phyloP scores from a whole-genome alignment of 1,140 invertebrate species.

The Diabrotica undecimpunctata region DNA sequence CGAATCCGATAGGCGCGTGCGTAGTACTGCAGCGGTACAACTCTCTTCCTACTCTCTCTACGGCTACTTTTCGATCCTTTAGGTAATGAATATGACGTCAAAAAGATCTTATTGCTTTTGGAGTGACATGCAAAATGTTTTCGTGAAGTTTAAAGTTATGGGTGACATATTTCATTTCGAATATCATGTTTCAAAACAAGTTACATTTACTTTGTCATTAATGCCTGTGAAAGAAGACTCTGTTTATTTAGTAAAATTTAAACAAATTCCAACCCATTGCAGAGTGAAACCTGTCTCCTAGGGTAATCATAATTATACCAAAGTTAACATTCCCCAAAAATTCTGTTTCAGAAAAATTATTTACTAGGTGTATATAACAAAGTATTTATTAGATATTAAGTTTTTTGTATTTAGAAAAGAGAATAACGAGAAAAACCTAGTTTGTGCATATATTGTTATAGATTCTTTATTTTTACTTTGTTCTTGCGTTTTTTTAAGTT shows the following conservation, averaged over 20 bases:
- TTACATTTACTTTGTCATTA: no score
- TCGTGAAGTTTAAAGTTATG: no score
- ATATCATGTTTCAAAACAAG: no score
- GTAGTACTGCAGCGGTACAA: no score
- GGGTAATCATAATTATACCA: conserved; percentile 48
- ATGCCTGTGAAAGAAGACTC: conserved; percentile 30
- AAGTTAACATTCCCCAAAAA: conserved; percentile 52
- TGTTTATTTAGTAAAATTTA: background rate
- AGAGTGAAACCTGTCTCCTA: background rate
- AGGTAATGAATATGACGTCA: no score
- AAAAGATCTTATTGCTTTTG: no score
- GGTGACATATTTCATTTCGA: no score
- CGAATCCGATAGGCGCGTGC: no score
- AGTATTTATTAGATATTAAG: conserved; percentile 42
- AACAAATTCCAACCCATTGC: background rate
- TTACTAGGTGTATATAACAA: conserved; percentile 45
- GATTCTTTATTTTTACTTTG: conserved; percentile 35
- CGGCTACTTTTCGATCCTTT: no score
- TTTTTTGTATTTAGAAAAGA: conserved; percentile 23
- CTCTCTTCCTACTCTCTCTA: no score
- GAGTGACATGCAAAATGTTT: no score
- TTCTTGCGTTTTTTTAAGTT: conserved; percentile 30
- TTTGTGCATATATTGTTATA: conserved; percentile 33
- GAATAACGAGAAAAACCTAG: conserved; percentile 3
- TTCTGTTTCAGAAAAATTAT: conserved; percentile 43